A percentile compares a stretch with the other conserved stretches of the same genome.
Evolutionary conservation across 2,888 invertebrate genomes (phyloP).

Genomic region (Dinocampus coccinellae): DNA sequence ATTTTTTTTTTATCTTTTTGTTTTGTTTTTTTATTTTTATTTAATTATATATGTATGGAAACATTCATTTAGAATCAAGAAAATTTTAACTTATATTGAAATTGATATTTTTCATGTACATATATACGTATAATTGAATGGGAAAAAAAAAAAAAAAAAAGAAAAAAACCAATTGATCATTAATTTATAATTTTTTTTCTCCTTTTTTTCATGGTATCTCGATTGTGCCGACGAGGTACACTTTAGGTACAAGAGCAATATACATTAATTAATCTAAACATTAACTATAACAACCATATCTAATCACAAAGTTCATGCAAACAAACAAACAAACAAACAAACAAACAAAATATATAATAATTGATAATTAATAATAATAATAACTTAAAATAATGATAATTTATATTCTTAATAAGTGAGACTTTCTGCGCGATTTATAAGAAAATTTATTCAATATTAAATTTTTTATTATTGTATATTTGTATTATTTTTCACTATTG

Average conservation of each 20-base stretch:
- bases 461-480: conserved; percentile 25
- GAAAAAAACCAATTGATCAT: no score
- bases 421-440: conserved; percentile 23
- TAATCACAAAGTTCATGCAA: conserved; percentile 56
- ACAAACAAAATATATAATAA: conserved; percentile 27
- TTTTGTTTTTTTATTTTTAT: conserved; percentile 3
- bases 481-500: background rate
- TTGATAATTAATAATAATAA: conserved; percentile 1
- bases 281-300: conserved; percentile 52
- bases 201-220: conserved; percentile 46
- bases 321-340: conserved; percentile 20
- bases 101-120: no score
- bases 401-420: conserved; percentile 38
- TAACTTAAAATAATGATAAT: conserved; percentile 13
- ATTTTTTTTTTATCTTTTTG: no score
- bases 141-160: no score
- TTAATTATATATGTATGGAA: no score
- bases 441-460: conserved; percentile 10
- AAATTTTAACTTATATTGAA: no score
- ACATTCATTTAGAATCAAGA: no score
- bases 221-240: conserved; percentile 55
- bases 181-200: background rate
- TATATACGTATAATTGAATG: background rate
- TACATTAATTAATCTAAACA: conserved; percentile 55
- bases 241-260: conserved; percentile 56